Evolutionary conservation across 2,797 vertebrate species (phyloP).

Genomic region (Labeo calbasu): DNA sequence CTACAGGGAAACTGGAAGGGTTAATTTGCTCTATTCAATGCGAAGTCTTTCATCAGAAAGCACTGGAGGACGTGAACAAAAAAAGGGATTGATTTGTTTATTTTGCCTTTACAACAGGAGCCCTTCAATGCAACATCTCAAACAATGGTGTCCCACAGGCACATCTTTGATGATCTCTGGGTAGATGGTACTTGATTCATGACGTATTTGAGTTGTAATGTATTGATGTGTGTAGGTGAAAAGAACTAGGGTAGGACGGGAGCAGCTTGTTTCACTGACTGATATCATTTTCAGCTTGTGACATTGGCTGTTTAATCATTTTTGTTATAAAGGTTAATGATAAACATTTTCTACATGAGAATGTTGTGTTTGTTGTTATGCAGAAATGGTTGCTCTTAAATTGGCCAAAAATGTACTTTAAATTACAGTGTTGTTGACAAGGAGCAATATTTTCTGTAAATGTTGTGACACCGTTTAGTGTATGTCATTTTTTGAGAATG

Average conservation of each 20-base stretch:
- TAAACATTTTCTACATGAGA: neutral
- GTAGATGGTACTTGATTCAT: conserved; percentile 2
- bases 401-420: neutral
- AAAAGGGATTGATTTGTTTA: conserved; percentile 54
- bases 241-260: conserved; percentile 12
- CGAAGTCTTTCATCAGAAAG: conserved; percentile 30
- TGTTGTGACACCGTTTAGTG: neutral
- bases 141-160: conserved; percentile 24
- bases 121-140: conserved; percentile 5
- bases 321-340: conserved; percentile 4
- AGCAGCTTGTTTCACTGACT: conserved; percentile 3
- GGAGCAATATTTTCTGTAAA: neutral
- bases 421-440: neutral
- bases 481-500: neutral
- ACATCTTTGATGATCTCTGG: conserved; percentile 28
- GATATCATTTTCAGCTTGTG: neutral
- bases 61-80: conserved; percentile 35
- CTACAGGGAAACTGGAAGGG: conserved; percentile 42
- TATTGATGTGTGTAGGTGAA: conserved; percentile 28
- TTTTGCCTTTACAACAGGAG: conserved; percentile 34
- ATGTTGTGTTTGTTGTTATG: neutral
- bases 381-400: neutral
- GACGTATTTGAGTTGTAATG: conserved; percentile 18
- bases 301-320: neutral
- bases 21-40: conserved; percentile 52